Base-by-base conservation (phyloP, 2,888 invertebrate species). In the Timema podura region DNA sequence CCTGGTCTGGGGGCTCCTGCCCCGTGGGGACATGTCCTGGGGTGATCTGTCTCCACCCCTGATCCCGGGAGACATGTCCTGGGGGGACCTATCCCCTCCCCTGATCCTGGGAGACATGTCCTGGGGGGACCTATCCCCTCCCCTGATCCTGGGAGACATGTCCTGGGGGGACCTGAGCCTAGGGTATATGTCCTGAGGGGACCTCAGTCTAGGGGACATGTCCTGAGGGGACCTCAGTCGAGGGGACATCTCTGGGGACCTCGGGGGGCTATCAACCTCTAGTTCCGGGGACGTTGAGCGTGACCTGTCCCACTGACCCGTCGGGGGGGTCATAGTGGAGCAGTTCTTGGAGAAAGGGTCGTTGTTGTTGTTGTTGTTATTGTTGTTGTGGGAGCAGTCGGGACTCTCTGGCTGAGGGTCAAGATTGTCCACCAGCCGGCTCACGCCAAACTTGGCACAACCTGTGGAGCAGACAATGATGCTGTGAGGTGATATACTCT, bases 371-470 rank as follows among this genome's bases (percentile, higher is more conserved):
- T 76, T 68, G 73, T 72, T 69, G 72, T 76, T 75, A 74, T 84
- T 81, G 74, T 82, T 84, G 72, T 81, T 80, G 74, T 85, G 83
- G 75, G 86, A 84, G 75, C 82, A 79, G 76, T 81, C 79, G 69
- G 79, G 78, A 76, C 85, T 85, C 6, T 66, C 66, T 5, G 48
- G 59, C 74, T 85, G 85, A 74, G 89, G 88, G 68, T 89, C 89
- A 46, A 87, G 85, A 65, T 76, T 76, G 16, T 86, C 86, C 48
- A 94, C 91, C 76, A 94, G 82, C 72, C 93, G 89, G 80, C 88
- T 92, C 77, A 94, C 90, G 72, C 93, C 92, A 77, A 93, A 94
- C 77, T 93, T 92, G 77, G 93, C 30, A 1, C 30, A 30, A 30
- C 30, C 30, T 30, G 30, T 30, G 30, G 30, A 30, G 30, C 3